Conservation (phyloP, 2,797 vertebrate genomes). For the Myotis pilosus region DNA sequence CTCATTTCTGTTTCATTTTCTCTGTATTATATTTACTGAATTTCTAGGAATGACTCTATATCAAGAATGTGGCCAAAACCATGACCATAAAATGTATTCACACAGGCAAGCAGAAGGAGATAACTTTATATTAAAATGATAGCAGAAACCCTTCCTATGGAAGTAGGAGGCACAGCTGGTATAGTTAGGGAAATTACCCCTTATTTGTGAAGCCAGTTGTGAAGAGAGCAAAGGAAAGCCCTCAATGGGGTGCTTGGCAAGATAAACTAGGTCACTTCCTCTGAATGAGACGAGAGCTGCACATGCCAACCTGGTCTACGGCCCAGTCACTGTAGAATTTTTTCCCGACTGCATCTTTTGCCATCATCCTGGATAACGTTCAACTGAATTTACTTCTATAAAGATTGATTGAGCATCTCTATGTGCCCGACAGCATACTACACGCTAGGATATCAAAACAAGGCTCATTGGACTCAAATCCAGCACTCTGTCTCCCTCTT, state of each 20-base stretch:
- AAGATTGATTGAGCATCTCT: background rate
- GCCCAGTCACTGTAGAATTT: background rate
- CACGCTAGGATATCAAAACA: background rate
- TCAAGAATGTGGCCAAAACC: conserved; percentile 40
- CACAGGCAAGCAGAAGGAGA: background rate
- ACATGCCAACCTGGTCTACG: background rate
- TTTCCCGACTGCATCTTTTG: background rate
- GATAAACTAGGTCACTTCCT: conserved; percentile 19
- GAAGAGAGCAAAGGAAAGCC: conserved; percentile 18
- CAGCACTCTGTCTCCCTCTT: background rate
- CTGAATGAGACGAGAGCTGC: background rate
- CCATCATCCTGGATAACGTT: background rate
- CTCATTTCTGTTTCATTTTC: conserved; percentile 60
- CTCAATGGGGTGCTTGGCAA: background rate
- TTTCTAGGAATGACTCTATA: conserved; percentile 38
- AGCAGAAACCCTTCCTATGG: background rate
- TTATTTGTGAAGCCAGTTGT: background rate
- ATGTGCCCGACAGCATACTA: background rate
- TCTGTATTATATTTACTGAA: conserved; percentile 11
- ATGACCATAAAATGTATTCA: conserved; percentile 37
- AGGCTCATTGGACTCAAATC: background rate
- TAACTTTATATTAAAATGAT: conserved; percentile 34
- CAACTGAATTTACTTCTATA: background rate
- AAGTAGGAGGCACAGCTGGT: background rate
- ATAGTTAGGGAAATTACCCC: background rate